Base-by-base conservation (phyloP, 1,140 invertebrate species). In the Physella acuta region DNA sequence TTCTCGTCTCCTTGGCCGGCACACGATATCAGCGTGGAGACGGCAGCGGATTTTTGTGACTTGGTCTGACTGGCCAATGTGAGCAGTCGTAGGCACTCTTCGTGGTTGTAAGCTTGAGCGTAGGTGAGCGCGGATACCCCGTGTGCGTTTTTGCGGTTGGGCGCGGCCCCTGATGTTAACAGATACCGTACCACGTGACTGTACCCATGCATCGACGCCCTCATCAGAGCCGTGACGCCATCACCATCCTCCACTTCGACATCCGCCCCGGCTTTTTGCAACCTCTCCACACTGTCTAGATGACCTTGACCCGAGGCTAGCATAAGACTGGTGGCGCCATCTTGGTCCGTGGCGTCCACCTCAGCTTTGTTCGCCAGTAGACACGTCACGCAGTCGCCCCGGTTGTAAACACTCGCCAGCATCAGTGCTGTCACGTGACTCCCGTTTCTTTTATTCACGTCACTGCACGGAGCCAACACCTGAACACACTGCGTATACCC, bases 171-270 rank as follows among this genome's bases (percentile, higher is more conserved):
- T 20, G 56, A 30, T 24, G 33, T 30, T 17, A 58, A 20, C 17
- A 58, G 31, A n/a, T 34, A 58, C 24, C 36, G 30, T 58, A 58
- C 26, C 17, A 30, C 33, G 14, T 34, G 33, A n/a, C 2, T 17
- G 24, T 58, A 34, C 17, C 56, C 56, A 3, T 17, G 1, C 31
- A 34, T 58, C 30, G 36, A 30, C 3, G 56, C 56, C 17, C 33
- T 20, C 56, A 58, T 58, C 5, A 58, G 56, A 17, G 56, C 30
- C n/a, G 56, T 58, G 56, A 34, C 36, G 20, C 56, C 56, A 8
- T 34, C 1, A 34, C 30, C 36, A 20, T 58, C 56, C 4, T 20
- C 56, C 1, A 20, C 30, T 16, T 58, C 24, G 30, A 58, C 4
- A 58, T 34, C 36, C 20, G 56, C 30, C 30, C 56, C 56, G 5